Evolutionary conservation across 2,113 vertebrate species (phyloP), one percentile per base, ranked within the genome.

Genomic region (Triplophysa rosa): DNA sequence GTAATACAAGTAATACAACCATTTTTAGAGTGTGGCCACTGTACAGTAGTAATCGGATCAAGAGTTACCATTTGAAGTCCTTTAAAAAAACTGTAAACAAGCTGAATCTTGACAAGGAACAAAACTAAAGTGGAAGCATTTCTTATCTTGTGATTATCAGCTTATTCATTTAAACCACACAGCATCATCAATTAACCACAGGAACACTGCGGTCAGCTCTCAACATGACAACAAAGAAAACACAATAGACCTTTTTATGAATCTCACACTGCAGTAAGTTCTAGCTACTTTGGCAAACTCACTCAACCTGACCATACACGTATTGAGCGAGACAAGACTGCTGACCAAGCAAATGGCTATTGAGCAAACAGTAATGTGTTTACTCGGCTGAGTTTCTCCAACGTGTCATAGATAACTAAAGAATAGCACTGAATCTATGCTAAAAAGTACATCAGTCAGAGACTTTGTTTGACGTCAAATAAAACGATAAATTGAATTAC

Each of bases 171-270:
- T 56, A 74, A 69, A 79, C 45, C 29, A 14, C 65, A 65, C 7
- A 67, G 24, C 74, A 67, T 65, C 74, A 67, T 65, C 26, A 19
- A 58, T 67, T 77, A 79, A 40, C 81, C 24, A 29, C 17, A 52
- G 54, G 64, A 65, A 77, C 45, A 81, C 42, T 26, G 58, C 45
- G 52, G 80, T 66, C 77, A 80, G 72, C 77, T 67, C 68, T 80
- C 52, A 67, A 80, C 72, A 82, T 72, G 77, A 84, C 80, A 82
- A 82, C 80, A 77, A 80, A 80, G 63, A 67, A 80, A 56, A 78
- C 68, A 81, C 80, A 78, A 78, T 61, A 67, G 56, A 56, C 8
- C 16, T 14, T 73, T 42, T 23, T 17, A 33, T 73, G 21, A 80
- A 80, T 78, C 82, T 63, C 65, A 16, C 47, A 64, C 64, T 49